Base-by-base conservation (phyloP, 2,888 invertebrate genomes). In the Ectemnius lituratus region DNA sequence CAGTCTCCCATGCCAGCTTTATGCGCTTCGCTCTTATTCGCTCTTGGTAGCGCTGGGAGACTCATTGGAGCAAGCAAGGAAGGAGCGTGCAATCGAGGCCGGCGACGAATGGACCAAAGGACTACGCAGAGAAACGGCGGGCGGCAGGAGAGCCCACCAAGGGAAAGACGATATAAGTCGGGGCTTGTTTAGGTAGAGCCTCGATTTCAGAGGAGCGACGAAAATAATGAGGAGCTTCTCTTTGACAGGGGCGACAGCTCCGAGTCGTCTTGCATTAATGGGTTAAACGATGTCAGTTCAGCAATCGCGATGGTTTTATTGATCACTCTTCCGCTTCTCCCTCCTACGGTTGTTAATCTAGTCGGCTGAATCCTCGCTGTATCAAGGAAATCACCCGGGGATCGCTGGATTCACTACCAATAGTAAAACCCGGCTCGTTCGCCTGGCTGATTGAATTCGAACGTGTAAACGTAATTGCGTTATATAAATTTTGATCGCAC, bases 11-110 rank as follows among this genome's bases (percentile, higher is more conserved):
- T 37, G 37, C 11, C 37, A 37, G 37, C 37, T 37, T 37, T 37
- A 37, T 37, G 37, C 11, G 37, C 8, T 27, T 56, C 23, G 60
- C 66, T 59, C 68, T 79, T 79, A 73, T 80, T 75, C 78, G 73
- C 78, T 79, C 81, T 84, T 79, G 81, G 83, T 81, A 81, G 78
- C 76, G 75, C 37, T 62, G 67, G 64, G 1, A 11, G 18, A 23
- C 66, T 66, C 56, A 67, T 67, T 60, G 69, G 67, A 59, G 37
- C 57, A 66, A 47, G 72, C 63, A 23, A 37, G 69, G 23, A 62
- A 60, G 67, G 66, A 65, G 18, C 23, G 58, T n/a, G 57, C 14
- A 37, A 18, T 60, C 56, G 56, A 47, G 37, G 2, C 6, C 60
- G 27, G n/a, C 37, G 37, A 28, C 16, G 45, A 16, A 23, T 66